Percentiles rank a stretch among this genome's conserved stretches.
phyloP scores from a whole-genome alignment of 92 coral and sea anemone genomes.

The Isaurus tuberculatus region DNA sequence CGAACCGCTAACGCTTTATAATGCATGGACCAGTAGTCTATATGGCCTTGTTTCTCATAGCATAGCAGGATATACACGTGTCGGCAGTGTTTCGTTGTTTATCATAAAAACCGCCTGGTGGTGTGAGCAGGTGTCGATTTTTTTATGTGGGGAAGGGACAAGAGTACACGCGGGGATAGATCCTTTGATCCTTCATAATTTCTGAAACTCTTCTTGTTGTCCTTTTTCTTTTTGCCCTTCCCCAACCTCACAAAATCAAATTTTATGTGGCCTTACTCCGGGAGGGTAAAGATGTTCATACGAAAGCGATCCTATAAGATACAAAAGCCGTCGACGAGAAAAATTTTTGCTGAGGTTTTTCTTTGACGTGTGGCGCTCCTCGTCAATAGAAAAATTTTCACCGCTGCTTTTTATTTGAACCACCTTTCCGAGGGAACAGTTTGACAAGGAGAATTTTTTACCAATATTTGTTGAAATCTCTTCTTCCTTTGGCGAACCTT shows the following conservation, averaged over 20 bases:
- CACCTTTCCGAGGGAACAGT: neutral
- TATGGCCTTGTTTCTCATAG: no score
- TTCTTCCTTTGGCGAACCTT: neutral
- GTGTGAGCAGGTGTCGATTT: no score
- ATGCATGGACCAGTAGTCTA: no score
- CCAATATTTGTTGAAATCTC: neutral
- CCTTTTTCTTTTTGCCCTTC: no score
- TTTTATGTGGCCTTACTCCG: neutral
- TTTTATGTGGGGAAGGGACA: no score
- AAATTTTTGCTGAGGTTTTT: neutral
- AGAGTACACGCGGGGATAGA: no score
- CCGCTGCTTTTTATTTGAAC: neutral
- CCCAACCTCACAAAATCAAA: neutral
- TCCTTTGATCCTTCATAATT: no score
- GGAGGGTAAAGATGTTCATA: conserved; percentile 40
- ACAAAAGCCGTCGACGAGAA: conserved; percentile 24
- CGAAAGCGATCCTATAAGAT: conserved; percentile 39
- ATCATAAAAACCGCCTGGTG: no score
- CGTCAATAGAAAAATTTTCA: neutral
- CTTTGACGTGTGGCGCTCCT: neutral
- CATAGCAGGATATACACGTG: no score
- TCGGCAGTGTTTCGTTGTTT: no score
- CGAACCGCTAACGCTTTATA: no score
- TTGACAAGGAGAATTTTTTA: neutral
- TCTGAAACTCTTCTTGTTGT: no score